These are phyloP conservation scores for Esperia sulphurella DNA, from an alignment of 2,888 invertebrate species.

Conservation along the genomic window DNA sequence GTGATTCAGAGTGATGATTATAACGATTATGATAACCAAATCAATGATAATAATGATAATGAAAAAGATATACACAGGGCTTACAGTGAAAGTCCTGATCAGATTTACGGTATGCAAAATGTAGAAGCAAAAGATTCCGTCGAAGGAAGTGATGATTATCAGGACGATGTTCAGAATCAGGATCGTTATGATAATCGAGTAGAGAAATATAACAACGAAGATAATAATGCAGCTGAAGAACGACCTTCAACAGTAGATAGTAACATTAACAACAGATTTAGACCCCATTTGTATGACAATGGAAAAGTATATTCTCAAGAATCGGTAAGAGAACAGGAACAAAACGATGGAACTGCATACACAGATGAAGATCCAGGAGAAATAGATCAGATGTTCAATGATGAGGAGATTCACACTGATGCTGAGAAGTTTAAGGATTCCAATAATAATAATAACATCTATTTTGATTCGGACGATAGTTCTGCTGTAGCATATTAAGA, in stretches of 20 bases:
- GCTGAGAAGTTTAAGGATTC: slow-evolving; percentile 36
- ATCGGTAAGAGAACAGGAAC: slow-evolving; percentile 14
- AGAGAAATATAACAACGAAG: slow-evolving; percentile 17
- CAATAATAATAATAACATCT: slow-evolving; percentile 54
- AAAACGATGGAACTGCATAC: slow-evolving; percentile 24
- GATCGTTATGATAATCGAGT: slow-evolving; percentile 11
- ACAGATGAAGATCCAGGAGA: slow-evolving; percentile 31
- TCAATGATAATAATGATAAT: slow-evolving; percentile 13
- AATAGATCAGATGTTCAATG: slow-evolving; percentile 38
- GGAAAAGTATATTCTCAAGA: slow-evolving; percentile 40
- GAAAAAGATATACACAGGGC: slow-evolving; percentile 12
- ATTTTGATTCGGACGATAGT: slow-evolving; percentile 43
- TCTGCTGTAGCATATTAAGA: slow-evolving; percentile 48
- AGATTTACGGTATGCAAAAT: slow-evolving; percentile 15
- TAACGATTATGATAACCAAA: slow-evolving; percentile 12
- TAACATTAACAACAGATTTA: slow-evolving; percentile 37
- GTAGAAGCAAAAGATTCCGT: slow-evolving; percentile 20
- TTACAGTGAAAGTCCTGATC: slow-evolving; percentile 10
- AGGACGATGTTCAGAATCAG: slow-evolving; percentile 20
- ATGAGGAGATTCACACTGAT: slow-evolving; percentile 38
- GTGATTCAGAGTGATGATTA: slow-evolving; percentile 16
- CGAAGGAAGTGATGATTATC: slow-evolving; percentile 21
- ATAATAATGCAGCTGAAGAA: slow-evolving; percentile 14
- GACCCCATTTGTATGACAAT: slow-evolving; percentile 38
- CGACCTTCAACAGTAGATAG: slow-evolving; percentile 20